Evolutionary conservation across 2,113 vertebrate species (phyloP).

Genomic region (Natator depressus): DNA sequence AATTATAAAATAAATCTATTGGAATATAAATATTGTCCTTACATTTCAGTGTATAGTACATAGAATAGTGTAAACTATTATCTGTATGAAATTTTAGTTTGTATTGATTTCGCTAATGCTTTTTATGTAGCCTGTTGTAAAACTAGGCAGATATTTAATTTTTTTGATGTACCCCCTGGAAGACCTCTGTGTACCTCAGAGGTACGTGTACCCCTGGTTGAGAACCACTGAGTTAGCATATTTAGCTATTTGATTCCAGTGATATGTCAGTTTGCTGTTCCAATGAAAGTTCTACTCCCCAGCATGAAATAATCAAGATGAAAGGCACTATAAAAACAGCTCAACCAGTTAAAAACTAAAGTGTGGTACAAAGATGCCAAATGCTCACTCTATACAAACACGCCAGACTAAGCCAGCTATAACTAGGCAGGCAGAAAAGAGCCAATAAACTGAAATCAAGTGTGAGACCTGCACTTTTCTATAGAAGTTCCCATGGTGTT

Average conservation of each 20-base stretch:
- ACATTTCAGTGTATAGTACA: too few species aligned
- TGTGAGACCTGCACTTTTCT: rapidly evolving
- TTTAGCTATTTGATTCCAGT: background rate
- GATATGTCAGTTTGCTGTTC: background rate
- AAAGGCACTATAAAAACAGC: rapidly evolving
- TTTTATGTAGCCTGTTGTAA: too few species aligned
- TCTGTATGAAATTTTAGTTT: too few species aligned
- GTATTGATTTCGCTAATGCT: too few species aligned
- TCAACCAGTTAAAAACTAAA: background rate
- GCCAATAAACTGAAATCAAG: background rate
- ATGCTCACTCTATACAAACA: background rate
- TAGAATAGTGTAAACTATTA: too few species aligned
- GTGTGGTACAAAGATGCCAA: background rate
- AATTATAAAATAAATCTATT: too few species aligned
- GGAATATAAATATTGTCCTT: too few species aligned
- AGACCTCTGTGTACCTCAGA: too few species aligned
- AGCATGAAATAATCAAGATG: background rate
- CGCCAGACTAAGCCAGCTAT: background rate
- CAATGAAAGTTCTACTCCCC: background rate
- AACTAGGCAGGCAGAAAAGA: background rate
- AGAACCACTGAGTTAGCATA: too few species aligned
- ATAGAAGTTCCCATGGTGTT: background rate
- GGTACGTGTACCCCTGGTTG: too few species aligned
- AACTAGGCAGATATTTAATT: too few species aligned
- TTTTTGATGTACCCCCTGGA: too few species aligned